phyloP scores from a whole-genome alignment of 2,113 vertebrate genomes.

The Hymenochirus boettgeri region DNA sequence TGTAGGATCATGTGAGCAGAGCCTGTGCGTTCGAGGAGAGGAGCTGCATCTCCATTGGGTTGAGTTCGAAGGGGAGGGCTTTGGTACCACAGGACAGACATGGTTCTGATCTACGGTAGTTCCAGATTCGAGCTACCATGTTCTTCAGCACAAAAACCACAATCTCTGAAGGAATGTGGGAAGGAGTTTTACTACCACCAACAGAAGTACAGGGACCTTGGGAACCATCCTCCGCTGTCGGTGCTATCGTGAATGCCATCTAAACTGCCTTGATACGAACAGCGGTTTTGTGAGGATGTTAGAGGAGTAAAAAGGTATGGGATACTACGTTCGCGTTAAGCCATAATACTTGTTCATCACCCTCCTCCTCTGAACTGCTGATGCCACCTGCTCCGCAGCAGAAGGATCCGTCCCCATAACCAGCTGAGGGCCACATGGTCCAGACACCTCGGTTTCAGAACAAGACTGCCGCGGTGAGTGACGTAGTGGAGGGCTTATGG shows the following conservation, averaged over 20 bases:
- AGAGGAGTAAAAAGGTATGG: conserved; percentile 53
- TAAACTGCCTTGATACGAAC: conserved; percentile 72
- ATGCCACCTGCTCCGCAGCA: conserved; percentile 52
- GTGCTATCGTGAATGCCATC: conserved; percentile 84
- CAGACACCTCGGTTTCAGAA: no score
- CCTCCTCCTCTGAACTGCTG: conserved; percentile 55
- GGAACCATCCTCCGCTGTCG: conserved; percentile 66
- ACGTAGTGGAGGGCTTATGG: conserved; percentile 13
- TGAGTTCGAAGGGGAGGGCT: conserved; percentile 27
- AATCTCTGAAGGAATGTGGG: conserved; percentile 60
- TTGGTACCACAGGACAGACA: neutral
- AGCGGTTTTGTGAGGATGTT: conserved; percentile 20
- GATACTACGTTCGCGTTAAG: conserved; percentile 73
- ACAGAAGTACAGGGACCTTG: conserved; percentile 32
- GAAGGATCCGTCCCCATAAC: conserved; percentile 55
- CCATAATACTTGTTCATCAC: conserved; percentile 47
- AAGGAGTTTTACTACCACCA: conserved; percentile 43
- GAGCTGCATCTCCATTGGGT: conserved; percentile 19
- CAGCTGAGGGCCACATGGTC: conserved; percentile 68
- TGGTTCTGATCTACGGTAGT: conserved; percentile 45
- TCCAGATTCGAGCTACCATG: conserved; percentile 29
- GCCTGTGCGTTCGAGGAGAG: conserved; percentile 51
- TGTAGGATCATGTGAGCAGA: conserved; percentile 38
- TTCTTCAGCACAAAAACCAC: conserved; percentile 66
- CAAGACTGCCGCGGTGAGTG: neutral